These are phyloP conservation scores for Malurus splendens DNA, from an alignment of 2,797 vertebrate genomes.

Conservation along the genomic window DNA sequence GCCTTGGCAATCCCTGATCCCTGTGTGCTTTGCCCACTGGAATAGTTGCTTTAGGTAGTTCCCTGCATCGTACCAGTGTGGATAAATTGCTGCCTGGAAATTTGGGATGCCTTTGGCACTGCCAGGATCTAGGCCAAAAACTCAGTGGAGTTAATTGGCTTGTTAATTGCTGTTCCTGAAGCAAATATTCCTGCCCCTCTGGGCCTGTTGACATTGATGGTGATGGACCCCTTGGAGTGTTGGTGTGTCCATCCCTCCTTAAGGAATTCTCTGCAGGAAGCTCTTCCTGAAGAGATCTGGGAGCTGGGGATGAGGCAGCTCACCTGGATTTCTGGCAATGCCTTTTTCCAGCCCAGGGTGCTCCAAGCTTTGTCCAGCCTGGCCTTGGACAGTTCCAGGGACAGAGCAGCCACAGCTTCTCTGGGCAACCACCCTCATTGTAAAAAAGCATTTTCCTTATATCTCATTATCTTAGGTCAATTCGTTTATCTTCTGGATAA, in stretches of 20 bases:
- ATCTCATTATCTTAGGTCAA: background rate
- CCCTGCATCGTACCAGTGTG: rapidly evolving
- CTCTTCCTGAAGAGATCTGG: background rate
- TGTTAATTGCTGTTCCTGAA: background rate
- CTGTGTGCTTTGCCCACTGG: background rate
- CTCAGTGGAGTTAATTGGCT: background rate
- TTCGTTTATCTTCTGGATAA: background rate
- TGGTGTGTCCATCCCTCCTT: background rate
- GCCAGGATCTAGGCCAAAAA: background rate
- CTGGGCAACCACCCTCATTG: background rate
- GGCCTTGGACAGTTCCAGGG: background rate
- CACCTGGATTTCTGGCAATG: background rate
- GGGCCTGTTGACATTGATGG: background rate
- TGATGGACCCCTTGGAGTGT: too few relatives aligned
- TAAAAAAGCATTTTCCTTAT: background rate
- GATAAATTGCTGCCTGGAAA: background rate
- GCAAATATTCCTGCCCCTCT: background rate
- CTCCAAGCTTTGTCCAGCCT: background rate
- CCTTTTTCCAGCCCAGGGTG: background rate
- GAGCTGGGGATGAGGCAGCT: background rate
- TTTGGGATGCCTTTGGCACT: background rate
- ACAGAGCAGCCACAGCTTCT: background rate
- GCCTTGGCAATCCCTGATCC: background rate
- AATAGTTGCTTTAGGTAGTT: background rate
- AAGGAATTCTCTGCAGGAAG: background rate